Base-by-base conservation (phyloP, 2,113 vertebrate species). In the Brachypteracias leptosomus region DNA sequence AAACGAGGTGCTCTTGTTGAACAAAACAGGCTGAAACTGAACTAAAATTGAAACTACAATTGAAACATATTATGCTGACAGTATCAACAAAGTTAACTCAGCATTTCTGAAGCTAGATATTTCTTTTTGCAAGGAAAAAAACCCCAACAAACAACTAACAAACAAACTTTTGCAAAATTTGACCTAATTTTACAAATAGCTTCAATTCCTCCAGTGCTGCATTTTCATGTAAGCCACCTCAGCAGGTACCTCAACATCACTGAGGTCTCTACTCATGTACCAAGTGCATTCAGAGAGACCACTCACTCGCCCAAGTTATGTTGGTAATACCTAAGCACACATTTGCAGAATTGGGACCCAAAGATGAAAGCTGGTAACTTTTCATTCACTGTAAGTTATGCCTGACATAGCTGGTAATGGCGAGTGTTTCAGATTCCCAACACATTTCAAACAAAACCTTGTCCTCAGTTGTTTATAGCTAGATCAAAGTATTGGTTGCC, bases 381-480 rank as follows among this genome's bases (percentile, higher is more conserved):
- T 42, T 31, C 15, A 7, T 24, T 20, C n/a, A 25, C 62, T 8
- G 1, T 17, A 89, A 63, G 22, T 33, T 66, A 57, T 4, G 16
- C 9, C n/a, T 49, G 46, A 71, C 18, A 21, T 0, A 52, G 55
- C 17, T 31, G 24, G 31, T 35, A 61, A 28, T 0, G 0, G 10
- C 3, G 3, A 83, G 33, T 12, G 6, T n/a, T 80, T 44, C 57
- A 59, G n/a, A 38, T 9, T 49, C 51, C 67, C 35, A 35, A 13
- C 5, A n/a, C 0, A 0, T 38, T 54, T 47, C 36, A 42, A 63
- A 36, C n/a, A 66, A 71, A 72, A 52, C 7, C 7, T 13, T 17
- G 15, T 8, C n/a, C 58, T 82, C n/a, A 13, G 42, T 63, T 52
- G 8, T 38, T 62, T 52, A 76, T 7, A 86, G 67, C 8, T 63